These are phyloP conservation scores for Lasiommata megera DNA, from an alignment of 2,888 invertebrate genomes.

Conservation along the genomic window DNA sequence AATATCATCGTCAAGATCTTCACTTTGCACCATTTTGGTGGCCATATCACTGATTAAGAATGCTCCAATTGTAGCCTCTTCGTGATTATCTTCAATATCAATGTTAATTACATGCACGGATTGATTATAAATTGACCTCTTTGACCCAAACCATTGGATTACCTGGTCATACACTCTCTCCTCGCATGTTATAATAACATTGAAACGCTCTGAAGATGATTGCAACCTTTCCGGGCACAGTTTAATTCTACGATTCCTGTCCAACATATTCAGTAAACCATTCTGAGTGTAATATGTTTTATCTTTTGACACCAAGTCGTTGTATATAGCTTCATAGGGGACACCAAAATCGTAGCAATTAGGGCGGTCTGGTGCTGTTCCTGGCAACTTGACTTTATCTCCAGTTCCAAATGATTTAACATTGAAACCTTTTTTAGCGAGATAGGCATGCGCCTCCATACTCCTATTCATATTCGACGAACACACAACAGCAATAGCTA, in stretches of 20 bases:
- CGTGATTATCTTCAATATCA: constrained; percentile 99
- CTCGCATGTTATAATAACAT: constrained; percentile 98
- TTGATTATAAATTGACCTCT: constrained; percentile 89
- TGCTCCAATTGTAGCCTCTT: constrained; percentile 99
- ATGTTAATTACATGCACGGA: constrained; percentile 98
- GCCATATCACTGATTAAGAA: constrained; percentile 98
- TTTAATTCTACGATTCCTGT: constrained; percentile 97
- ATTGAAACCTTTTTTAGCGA: constrained; percentile 97
- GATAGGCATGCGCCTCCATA: constrained; percentile 99
- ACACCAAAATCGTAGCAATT: constrained; percentile 98
- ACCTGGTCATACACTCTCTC: constrained; percentile 99
- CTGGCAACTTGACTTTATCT: constrained; percentile 98
- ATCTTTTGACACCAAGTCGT: constrained; percentile 94
- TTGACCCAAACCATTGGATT: constrained; percentile 93
- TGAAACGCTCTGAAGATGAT: constrained; percentile 92
- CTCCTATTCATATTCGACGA: constrained; percentile 99
- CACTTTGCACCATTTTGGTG: constrained; percentile 92
- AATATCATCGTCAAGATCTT: constrained; percentile 98
- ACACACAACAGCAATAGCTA: constrained; percentile 97
- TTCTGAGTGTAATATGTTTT: constrained; percentile 98
- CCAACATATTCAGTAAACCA: constrained; percentile 98
- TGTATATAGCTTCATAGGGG: constrained; percentile 97
- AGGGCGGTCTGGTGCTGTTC: constrained; percentile 94
- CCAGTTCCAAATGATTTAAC: constrained; percentile 97
- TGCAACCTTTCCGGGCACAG: constrained; percentile 97